Evolutionary conservation across 2,888 invertebrate genomes (phyloP).

Genomic region (Macrosiphum euphorbiae): DNA sequence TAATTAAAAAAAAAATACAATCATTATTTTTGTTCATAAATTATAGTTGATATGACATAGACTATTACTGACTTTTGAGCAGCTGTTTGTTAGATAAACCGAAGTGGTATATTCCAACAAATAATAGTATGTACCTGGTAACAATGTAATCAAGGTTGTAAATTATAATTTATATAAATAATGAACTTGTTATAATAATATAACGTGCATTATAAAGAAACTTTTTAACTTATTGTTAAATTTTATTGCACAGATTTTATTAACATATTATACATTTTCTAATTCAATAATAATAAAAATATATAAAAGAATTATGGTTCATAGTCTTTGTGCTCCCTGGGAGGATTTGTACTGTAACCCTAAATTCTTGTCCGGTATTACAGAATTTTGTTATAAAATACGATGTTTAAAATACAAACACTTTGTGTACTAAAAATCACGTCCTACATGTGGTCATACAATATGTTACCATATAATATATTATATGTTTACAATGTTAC

Average conservation of each 20-base stretch:
- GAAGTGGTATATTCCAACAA: not conserved
- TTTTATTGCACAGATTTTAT: not conserved
- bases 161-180: not conserved
- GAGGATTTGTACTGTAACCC: not conserved
- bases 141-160: not conserved
- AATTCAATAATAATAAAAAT: not conserved
- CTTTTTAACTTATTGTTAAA: not conserved
- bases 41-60: not conserved
- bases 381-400: not conserved
- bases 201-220: not conserved
- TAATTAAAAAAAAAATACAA: not conserved
- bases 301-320: not conserved
- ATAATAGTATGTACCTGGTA: not conserved
- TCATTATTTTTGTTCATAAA: not conserved
- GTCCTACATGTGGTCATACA: not conserved
- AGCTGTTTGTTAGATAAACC: not conserved
- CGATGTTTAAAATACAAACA: not conserved
- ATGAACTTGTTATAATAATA: not conserved
- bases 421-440: not conserved
- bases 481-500: too few species aligned
- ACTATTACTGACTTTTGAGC: not conserved
- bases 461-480: not conserved
- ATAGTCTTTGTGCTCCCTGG: not conserved
- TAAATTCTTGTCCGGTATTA: not conserved
- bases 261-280: not conserved